Evolutionary conservation across 2,797 vertebrate genomes (phyloP).

Genomic region (Malurus splendens): DNA sequence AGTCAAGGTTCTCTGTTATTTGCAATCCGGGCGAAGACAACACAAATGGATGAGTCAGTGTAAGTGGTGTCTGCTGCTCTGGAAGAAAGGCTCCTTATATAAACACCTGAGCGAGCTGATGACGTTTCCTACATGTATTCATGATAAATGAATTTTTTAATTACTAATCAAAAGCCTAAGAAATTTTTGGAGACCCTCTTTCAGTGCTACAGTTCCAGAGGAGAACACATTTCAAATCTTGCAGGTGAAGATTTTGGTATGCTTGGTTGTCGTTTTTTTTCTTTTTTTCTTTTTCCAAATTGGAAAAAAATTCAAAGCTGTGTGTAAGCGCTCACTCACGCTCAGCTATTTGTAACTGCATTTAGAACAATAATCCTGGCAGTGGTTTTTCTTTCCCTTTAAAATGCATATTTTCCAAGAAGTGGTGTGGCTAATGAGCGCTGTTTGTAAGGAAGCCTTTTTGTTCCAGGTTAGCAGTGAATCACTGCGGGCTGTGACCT

Average conservation of each 20-base stretch:
- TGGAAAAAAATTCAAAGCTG: not conserved
- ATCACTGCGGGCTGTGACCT: slow-evolving; percentile 55
- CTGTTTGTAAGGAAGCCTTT: not conserved
- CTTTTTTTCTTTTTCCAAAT: not conserved
- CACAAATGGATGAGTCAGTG: not conserved
- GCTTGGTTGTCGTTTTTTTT: not conserved
- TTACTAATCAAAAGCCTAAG: not conserved
- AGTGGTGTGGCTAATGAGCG: not conserved
- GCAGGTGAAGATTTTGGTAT: not conserved
- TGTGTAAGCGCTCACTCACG: not conserved
- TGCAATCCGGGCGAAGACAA: not conserved
- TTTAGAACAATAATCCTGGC: slow-evolving; percentile 15
- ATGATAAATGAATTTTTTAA: not conserved
- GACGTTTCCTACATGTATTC: not conserved
- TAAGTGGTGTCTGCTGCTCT: not conserved
- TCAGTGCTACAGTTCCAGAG: not conserved
- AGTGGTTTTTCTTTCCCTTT: not conserved
- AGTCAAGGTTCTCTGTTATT: not conserved
- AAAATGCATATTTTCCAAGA: slow-evolving; percentile 43
- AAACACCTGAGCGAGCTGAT: not conserved
- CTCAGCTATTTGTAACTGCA: slow-evolving; percentile 4
- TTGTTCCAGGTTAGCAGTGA: slow-evolving; percentile 26
- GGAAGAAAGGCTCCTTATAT: not conserved
- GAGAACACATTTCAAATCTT: not conserved
- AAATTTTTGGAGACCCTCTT: not conserved